Conservation (phyloP, 1,140 invertebrate genomes). For the Catajapyx aquilonaris region DNA sequence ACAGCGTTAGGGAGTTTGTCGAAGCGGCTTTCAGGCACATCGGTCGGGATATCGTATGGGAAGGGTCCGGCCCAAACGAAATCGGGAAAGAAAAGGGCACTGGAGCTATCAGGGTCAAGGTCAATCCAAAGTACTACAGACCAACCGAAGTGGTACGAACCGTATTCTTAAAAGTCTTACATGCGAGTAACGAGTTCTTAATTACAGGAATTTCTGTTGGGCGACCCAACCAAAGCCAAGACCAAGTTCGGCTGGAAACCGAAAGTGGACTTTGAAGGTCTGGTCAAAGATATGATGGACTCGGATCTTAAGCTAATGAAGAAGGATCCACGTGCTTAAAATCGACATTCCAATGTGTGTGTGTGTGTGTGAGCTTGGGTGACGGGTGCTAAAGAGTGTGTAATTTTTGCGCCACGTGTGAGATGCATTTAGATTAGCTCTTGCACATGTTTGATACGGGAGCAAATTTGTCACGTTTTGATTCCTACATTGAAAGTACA, state of each 20-base stretch:
- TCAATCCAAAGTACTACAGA: slow-evolving; percentile 89
- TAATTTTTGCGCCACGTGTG: too few relatives aligned
- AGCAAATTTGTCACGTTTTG: too few relatives aligned
- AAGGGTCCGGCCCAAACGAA: slow-evolving; percentile 66
- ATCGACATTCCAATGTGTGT: too few relatives aligned
- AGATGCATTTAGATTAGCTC: too few relatives aligned
- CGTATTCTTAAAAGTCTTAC: neutral
- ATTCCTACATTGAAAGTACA: too few relatives aligned
- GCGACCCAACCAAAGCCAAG: slow-evolving; percentile 78
- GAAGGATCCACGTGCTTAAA: slow-evolving; percentile 64
- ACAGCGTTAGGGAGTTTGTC: slow-evolving; percentile 93
- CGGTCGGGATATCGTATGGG: slow-evolving; percentile 53
- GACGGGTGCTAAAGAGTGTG: too few relatives aligned
- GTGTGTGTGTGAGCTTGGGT: too few relatives aligned
- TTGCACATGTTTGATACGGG: too few relatives aligned
- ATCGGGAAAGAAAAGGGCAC: slow-evolving; percentile 29
- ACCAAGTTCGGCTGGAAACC: slow-evolving; percentile 69
- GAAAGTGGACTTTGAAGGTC: slow-evolving; percentile 57
- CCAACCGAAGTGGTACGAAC: slow-evolving; percentile 89
- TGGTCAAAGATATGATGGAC: slow-evolving; percentile 94
- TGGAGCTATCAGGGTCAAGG: slow-evolving; percentile 58
- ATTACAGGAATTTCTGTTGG: slow-evolving; percentile 61
- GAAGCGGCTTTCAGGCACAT: slow-evolving; percentile 72
- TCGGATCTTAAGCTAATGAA: slow-evolving; percentile 83
- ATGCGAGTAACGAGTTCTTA: slow-evolving; percentile 3